A percentile compares a stretch with the other conserved stretches of the same genome.
Conservation (phyloP, 2,888 invertebrate species). For the Synergus laeviventris region DNA sequence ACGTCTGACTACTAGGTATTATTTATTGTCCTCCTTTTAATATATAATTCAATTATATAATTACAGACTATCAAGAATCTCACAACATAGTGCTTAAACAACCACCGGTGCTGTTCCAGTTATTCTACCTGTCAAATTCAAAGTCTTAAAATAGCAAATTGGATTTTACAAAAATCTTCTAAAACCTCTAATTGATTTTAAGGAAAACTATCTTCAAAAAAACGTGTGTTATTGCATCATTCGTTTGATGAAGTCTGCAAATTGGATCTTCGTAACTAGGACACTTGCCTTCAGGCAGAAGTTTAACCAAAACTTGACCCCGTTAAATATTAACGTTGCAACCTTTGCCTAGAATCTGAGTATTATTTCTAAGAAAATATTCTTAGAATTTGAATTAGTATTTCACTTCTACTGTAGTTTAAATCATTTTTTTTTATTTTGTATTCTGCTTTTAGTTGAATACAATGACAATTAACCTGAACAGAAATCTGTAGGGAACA, state of each 20-base stretch:
- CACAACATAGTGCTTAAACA: neutral
- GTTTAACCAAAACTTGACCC: slow-evolving; percentile 32
- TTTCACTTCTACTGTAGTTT: no score
- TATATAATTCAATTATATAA: slow-evolving; percentile 1
- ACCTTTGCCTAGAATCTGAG: neutral
- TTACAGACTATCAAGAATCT: neutral
- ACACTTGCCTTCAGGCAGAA: slow-evolving; percentile 17
- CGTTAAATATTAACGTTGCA: slow-evolving; percentile 21
- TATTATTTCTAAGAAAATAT: slow-evolving; percentile 22
- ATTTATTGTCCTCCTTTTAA: slow-evolving; percentile 32
- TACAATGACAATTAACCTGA: no score
- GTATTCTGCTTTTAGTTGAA: no score
- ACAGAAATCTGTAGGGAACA: no score
- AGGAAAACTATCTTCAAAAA: neutral
- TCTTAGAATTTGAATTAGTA: slow-evolving; percentile 4
- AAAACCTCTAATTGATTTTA: neutral
- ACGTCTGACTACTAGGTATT: slow-evolving; percentile 95
- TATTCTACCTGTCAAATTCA: neutral
- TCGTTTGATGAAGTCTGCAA: neutral
- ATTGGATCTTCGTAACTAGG: slow-evolving; percentile 14
- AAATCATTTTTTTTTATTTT: no score
- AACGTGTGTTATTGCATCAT: slow-evolving; percentile 19
- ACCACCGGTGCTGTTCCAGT: neutral
- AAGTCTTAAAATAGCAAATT: neutral
- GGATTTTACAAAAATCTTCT: neutral